Evolutionary conservation across 2,797 vertebrate species (phyloP), one percentile per base, ranked within the genome.

Genomic region (Ambastaia sidthimunki): DNA sequence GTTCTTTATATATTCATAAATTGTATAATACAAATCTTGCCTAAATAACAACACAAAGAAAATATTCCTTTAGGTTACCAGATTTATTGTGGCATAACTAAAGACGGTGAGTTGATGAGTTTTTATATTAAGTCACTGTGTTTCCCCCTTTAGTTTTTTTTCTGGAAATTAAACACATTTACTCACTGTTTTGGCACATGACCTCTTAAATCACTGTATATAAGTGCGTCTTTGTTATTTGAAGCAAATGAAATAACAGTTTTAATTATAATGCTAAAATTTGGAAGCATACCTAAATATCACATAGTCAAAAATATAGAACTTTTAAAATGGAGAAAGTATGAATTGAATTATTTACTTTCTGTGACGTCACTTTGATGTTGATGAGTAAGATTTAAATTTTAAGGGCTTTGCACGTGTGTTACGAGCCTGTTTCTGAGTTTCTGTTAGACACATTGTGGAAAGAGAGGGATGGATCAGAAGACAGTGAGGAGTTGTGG

Each of bases 401-500:
- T 75, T 65, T 65, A 52, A 63, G 44, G 7, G 5, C 52, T n/a
- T 62, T 4, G 67, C 52, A 34, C 25, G 70, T 18, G 55, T 71
- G 68, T 71, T 57, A 50, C n/a, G 57, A 60, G 28, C 25, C 47
- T 62, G 55, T 68, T 41, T 7, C 9, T 47, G 50, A 28, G 31
- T 59, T 15, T 63, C 34, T 68, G 65, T 69, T 50, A 4, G 31
- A 50, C 50, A 78, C 71, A 41, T 13, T 55, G 50, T 70, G 48
- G 57, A 18, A 34, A 37, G 62, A 65, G 31, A 55, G 50, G 54
- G 57, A 41, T 10, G 18, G 76, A 71, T 78, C 59, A 21, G 65
- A 66, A 71, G 71, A 23, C 16, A 54, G 71, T 60, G 69, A 78
- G 77, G 79, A 19, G 83, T 74, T 83, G 75, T 69, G 80, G 81